Percentiles rank a stretch among this genome's conserved stretches.
Evolutionary conservation across 2,888 invertebrate genomes (phyloP).

Genomic region (Imbricaverruca yamaguchii): DNA sequence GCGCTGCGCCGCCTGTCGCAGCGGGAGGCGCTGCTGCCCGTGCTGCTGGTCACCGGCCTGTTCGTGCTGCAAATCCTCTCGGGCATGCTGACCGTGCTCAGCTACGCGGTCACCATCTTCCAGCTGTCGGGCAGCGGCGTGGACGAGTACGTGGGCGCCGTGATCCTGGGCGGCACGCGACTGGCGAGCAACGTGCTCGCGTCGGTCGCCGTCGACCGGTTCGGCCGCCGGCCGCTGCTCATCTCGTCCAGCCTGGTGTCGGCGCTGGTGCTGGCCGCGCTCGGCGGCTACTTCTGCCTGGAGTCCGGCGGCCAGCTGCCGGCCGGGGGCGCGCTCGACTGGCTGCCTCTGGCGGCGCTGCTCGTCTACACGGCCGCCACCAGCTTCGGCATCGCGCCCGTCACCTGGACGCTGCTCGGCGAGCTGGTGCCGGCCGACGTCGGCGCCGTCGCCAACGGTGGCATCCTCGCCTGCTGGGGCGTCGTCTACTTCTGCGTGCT

Average conservation of each 20-base stretch:
- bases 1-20: constrained; percentile 38
- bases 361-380: constrained; percentile 31
- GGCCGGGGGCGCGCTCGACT: constrained; percentile 35
- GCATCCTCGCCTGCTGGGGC: constrained; percentile 27
- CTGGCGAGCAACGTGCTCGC: constrained; percentile 35
- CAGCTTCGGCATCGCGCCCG: constrained; percentile 32
- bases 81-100: constrained; percentile 44
- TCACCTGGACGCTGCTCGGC: constrained; percentile 32
- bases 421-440: constrained; percentile 33
- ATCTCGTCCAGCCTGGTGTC: constrained; percentile 29
- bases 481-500: constrained; percentile 29
- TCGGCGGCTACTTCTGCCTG: not conserved
- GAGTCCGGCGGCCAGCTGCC: constrained; percentile 28
- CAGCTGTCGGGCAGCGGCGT: constrained; percentile 37
- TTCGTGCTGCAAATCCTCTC: constrained; percentile 42
- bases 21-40: constrained; percentile 38
- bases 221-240: constrained; percentile 43
- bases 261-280: constrained; percentile 27
- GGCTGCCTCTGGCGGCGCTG: constrained; percentile 38
- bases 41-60: constrained; percentile 38
- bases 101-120: constrained; percentile 42
- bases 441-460: constrained; percentile 29
- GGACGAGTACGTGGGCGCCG: constrained; percentile 40
- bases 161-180: constrained; percentile 40
- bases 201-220: constrained; percentile 40